Evolutionary conservation across 2,797 vertebrate genomes (phyloP), one percentile per base, ranked within the genome.

Genomic region (Arctocebus calabarensis): DNA sequence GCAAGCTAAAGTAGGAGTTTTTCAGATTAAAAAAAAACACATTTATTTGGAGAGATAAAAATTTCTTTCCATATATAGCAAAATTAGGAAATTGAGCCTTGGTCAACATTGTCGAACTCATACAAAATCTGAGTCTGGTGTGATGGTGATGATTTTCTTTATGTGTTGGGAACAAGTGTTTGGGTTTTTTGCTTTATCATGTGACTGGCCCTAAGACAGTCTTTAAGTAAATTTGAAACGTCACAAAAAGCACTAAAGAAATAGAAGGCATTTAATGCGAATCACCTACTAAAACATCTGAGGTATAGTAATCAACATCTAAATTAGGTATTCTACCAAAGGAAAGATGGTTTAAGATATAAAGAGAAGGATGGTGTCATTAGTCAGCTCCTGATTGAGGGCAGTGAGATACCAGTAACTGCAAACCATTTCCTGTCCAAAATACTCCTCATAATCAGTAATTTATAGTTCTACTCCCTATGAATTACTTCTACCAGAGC

Each of bases 401-500:
- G 81, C 83, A 92, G 84, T 64, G 86, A 96, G 52, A 94, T 37
- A 92, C 59, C 61, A 34, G 43, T 70, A 52, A 74, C 34, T 14
- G 43, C 52, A 94, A 96, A 85, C 91, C 84, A 90, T 74, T 97
- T 97, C 96, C 91, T 71, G 86, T 94, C 93, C 52, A 57, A 93
- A 93, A 19, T 84, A 48, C 70, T 78, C 57, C 84, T 96, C 4
- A 2, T 94, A 96, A 64, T 85, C 85, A 93, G 96, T 88, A 94
- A 93, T 96, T 96, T 90, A 95, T 48, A 96, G 84, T 79, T 73
- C 78, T 71, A 66, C 59, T 88, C 48, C 20, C 0, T 85, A 94
- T 96, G 93, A 96, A 10, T 97, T 97, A 97, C 91, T 90, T 84
- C 87, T 59, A 10, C 86, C 87, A 43, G 75, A 88, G 40, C 13